phyloP scores from a whole-genome alignment of 2,797 vertebrate genomes.

The Silurus lanzhouensis region DNA sequence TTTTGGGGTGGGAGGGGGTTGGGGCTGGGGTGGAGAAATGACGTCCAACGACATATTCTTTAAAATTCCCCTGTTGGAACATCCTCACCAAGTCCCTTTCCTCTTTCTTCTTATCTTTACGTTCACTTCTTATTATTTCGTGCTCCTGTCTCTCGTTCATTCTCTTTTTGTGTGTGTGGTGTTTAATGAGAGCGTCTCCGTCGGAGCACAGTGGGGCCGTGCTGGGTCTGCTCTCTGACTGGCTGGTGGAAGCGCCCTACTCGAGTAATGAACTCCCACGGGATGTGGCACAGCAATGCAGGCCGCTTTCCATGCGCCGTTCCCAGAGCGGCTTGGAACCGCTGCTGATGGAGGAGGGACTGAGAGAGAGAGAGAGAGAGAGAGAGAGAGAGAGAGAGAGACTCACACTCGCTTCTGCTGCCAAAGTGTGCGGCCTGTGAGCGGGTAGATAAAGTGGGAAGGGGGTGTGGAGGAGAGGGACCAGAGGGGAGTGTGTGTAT shows the following conservation, averaged over 20 bases:
- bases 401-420: constrained; percentile 64
- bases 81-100: constrained; percentile 11
- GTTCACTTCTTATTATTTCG: constrained; percentile 43
- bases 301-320: constrained; percentile 68
- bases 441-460: constrained; percentile 85
- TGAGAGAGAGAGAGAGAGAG: constrained; percentile 53
- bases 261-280: constrained; percentile 82
- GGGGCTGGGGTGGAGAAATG: background rate
- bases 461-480: constrained; percentile 61
- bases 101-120: constrained; percentile 42
- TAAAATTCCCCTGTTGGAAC: constrained; percentile 9
- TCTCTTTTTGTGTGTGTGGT: constrained; percentile 13
- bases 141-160: constrained; percentile 8
- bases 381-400: constrained; percentile 47
- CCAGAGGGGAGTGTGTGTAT: constrained; percentile 43
- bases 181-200: constrained; percentile 73
- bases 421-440: constrained; percentile 74
- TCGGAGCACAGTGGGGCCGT: constrained; percentile 68
- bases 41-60: background rate
- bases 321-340: constrained; percentile 70
- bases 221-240: constrained; percentile 70
- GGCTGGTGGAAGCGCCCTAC: constrained; percentile 73
- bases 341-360: constrained; percentile 34
- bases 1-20: background rate
- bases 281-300: constrained; percentile 72